Conservation (phyloP, 92 coral and sea anemone species). For the Palythoa grandis region DNA sequence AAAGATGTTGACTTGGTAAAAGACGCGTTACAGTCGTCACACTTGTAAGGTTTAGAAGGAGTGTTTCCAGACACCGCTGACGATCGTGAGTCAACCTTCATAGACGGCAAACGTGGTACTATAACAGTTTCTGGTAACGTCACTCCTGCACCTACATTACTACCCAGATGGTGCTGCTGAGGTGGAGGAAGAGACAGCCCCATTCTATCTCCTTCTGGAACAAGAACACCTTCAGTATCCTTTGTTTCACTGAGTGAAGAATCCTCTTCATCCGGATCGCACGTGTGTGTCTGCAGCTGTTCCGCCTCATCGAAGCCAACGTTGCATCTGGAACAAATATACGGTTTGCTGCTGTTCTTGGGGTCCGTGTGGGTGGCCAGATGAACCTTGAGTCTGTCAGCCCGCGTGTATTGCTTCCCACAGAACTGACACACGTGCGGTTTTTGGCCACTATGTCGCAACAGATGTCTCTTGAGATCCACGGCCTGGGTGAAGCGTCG, state of each 20-base stretch:
- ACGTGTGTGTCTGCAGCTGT: constrained; percentile 87
- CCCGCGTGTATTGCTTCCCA: constrained; percentile 96
- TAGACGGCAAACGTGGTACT: constrained; percentile 20
- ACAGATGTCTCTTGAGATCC: constrained; percentile 95
- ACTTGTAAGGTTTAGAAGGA: constrained; percentile 65
- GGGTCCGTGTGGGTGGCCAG: constrained; percentile 78
- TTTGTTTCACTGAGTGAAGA: constrained; percentile 39
- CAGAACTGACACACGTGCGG: constrained; percentile 97
- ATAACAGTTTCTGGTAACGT: constrained; percentile 28
- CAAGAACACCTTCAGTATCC: constrained; percentile 40
- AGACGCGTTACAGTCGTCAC: constrained; percentile 88
- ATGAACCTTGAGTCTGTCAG: constrained; percentile 93
- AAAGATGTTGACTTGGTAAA: constrained; percentile 94
- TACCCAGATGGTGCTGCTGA: constrained; percentile 5
- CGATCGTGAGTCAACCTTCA: background rate
- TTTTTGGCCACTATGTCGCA: constrained; percentile 94
- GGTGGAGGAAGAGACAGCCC: constrained; percentile 1
- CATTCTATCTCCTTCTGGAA: constrained; percentile 37
- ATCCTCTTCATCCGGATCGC: constrained; percentile 66
- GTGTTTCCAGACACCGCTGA: constrained; percentile 14
- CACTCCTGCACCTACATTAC: constrained; percentile 7
- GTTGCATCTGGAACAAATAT: constrained; percentile 95
- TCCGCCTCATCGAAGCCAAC: constrained; percentile 89
- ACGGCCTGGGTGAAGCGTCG: constrained; percentile 98
- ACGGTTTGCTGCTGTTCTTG: constrained; percentile 64